Evolutionary conservation across 2,797 vertebrate species (phyloP).

Genomic region (Euthynnus affinis): DNA sequence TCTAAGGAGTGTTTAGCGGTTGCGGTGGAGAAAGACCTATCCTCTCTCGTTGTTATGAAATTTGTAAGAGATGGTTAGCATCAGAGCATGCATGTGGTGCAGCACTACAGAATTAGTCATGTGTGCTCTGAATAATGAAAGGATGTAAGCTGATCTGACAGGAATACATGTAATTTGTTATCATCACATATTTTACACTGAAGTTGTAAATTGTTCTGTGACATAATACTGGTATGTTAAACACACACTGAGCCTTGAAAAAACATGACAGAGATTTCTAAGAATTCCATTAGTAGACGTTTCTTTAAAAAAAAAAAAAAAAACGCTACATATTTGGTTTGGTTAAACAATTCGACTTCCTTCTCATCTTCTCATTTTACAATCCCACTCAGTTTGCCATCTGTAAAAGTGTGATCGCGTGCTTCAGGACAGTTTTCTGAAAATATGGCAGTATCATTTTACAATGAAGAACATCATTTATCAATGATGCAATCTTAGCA

Average conservation of each 20-base stretch:
- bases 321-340: background rate
- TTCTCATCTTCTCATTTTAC: background rate
- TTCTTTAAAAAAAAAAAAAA: background rate
- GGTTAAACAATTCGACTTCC: background rate
- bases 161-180: conserved; percentile 10
- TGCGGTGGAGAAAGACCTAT: conserved; percentile 76
- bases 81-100: conserved; percentile 53
- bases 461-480: background rate
- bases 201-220: conserved; percentile 25
- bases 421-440: conserved; percentile 4
- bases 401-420: background rate
- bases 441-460: background rate
- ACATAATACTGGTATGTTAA: conserved; percentile 9
- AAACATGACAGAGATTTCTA: background rate
- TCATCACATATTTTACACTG: conserved; percentile 19
- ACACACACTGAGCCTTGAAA: conserved; percentile 8
- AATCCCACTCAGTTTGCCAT: background rate
- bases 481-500: background rate
- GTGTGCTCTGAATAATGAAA: conserved; percentile 49
- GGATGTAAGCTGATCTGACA: conserved; percentile 20
- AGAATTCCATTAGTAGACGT: background rate
- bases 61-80: conserved; percentile 73
- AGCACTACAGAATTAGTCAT: conserved; percentile 52
- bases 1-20: conserved; percentile 77
- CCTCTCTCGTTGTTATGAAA: conserved; percentile 76